Conservation (phyloP, 2,113 vertebrate genomes). For the Nibea albiflora region DNA sequence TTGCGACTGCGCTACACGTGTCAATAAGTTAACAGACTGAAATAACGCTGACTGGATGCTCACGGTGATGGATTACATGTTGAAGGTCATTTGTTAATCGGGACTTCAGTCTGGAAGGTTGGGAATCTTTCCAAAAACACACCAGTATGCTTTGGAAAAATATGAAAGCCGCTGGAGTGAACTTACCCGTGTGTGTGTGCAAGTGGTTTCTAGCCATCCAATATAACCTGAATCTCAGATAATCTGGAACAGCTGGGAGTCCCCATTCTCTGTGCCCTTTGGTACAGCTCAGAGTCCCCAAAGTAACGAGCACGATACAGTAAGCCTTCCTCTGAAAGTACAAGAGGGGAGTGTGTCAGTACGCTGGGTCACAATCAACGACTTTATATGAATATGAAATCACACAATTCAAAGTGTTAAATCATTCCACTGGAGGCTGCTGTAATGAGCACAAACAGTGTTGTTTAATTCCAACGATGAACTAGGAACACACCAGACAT, state of each 20-base stretch:
- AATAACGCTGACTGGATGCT: slow-evolving; percentile 8
- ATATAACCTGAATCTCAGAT: slow-evolving; percentile 94
- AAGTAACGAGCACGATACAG: slow-evolving; percentile 98
- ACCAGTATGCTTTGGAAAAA: neutral
- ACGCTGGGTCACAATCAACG: too few species aligned
- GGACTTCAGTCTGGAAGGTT: neutral
- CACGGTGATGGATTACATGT: neutral
- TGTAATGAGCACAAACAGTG: neutral
- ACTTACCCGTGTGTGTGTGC: slow-evolving; percentile 61
- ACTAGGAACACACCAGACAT: neutral
- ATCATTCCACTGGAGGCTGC: neutral
- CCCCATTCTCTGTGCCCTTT: slow-evolving; percentile 95
- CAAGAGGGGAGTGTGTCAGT: slow-evolving; percentile 10
- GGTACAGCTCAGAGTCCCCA: slow-evolving; percentile 93
- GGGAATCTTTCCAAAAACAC: neutral
- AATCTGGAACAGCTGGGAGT: slow-evolving; percentile 97
- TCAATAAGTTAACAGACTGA: neutral
- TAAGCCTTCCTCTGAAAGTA: slow-evolving; percentile 93
- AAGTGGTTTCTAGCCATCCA: slow-evolving; percentile 86
- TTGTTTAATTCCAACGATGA: neutral
- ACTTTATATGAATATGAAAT: neutral
- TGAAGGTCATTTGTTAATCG: neutral
- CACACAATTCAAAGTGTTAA: neutral
- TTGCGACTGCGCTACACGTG: neutral
- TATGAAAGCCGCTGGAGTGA: neutral